Evolutionary conservation across 1,140 invertebrate species (phyloP).

Genomic region (Drosophila ogumai): DNA sequence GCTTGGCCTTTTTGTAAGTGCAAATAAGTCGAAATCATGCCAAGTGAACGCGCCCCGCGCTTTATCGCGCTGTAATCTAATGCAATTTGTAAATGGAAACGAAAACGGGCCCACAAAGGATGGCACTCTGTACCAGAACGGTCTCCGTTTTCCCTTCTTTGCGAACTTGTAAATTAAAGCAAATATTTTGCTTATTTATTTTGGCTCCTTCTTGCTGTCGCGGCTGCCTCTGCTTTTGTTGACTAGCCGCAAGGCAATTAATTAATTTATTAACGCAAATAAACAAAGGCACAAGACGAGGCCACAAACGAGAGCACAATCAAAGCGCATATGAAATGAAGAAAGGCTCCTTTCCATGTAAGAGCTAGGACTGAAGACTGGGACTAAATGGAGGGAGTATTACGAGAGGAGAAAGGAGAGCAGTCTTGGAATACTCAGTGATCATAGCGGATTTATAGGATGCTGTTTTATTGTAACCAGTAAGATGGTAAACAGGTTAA

Average conservation of each 20-base stretch:
- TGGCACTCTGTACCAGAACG: constrained; percentile 23
- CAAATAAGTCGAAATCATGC: constrained; percentile 82
- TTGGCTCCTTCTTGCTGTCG: constrained; percentile 38
- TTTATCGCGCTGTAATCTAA: constrained; percentile 81
- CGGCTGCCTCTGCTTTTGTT: constrained; percentile 52
- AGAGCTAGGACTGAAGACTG: constrained; percentile 7
- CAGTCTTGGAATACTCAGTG: neutral
- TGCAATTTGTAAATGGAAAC: constrained; percentile 81
- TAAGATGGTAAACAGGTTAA: neutral
- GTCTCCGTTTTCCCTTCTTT: neutral
- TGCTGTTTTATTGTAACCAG: neutral
- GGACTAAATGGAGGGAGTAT: neutral
- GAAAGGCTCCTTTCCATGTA: neutral
- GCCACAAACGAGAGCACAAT: constrained; percentile 44
- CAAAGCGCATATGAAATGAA: constrained; percentile 73
- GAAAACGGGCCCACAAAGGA: constrained; percentile 29
- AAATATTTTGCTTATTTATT: constrained; percentile 83
- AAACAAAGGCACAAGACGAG: constrained; percentile 55
- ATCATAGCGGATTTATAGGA: neutral
- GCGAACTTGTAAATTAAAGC: constrained; percentile 72
- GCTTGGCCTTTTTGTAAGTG: constrained; percentile 80
- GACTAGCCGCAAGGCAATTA: constrained; percentile 76
- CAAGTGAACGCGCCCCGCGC: constrained; percentile 73
- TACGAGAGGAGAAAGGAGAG: neutral
- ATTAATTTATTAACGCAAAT: constrained; percentile 80